Conservation (phyloP, 2,113 vertebrate species). For the Nerophis lumbriciformis region DNA sequence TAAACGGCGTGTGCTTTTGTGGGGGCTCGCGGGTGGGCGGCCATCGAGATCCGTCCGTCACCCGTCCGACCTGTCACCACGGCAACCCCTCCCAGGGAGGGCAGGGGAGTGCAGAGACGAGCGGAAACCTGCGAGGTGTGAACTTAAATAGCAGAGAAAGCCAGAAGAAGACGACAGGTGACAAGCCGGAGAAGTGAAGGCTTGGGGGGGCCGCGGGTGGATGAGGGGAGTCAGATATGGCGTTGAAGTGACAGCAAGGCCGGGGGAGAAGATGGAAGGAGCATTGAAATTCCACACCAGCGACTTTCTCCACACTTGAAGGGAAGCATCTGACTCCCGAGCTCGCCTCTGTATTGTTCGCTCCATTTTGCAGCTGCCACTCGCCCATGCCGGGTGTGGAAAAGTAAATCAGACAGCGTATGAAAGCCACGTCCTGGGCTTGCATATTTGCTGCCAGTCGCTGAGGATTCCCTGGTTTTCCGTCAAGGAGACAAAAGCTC, state of each 20-base stretch:
- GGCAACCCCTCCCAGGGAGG: slow-evolving; percentile 46
- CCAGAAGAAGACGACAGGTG: slow-evolving; percentile 61
- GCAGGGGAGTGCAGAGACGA: slow-evolving; percentile 41
- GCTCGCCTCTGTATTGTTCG: slow-evolving; percentile 18
- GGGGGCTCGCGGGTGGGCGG: slow-evolving; percentile 39
- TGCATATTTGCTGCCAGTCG: slow-evolving; percentile 31
- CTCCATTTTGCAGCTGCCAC: slow-evolving; percentile 9
- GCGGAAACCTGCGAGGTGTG: slow-evolving; percentile 61
- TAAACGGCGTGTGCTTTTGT: slow-evolving; percentile 1
- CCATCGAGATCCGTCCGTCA: slow-evolving; percentile 61
- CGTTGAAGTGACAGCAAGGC: slow-evolving; percentile 51
- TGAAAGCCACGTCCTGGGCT: slow-evolving; percentile 14
- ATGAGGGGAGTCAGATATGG: slow-evolving; percentile 38
- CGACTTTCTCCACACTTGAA: slow-evolving; percentile 54
- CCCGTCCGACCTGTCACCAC: slow-evolving; percentile 58
- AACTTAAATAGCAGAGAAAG: slow-evolving; percentile 49
- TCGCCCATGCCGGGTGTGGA: neutral
- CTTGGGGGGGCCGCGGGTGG: slow-evolving; percentile 26
- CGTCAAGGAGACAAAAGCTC: neutral
- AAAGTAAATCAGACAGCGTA: slow-evolving; percentile 19
- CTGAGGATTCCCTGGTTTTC: slow-evolving; percentile 22
- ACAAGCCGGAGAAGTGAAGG: slow-evolving; percentile 40
- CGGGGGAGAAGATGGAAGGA: slow-evolving; percentile 39
- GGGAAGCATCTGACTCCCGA: slow-evolving; percentile 42
- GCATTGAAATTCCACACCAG: slow-evolving; percentile 61